Evolutionary conservation across 2,888 invertebrate genomes (phyloP), one percentile per base, ranked within the genome.

Genomic region (Chalcis sispes): DNA sequence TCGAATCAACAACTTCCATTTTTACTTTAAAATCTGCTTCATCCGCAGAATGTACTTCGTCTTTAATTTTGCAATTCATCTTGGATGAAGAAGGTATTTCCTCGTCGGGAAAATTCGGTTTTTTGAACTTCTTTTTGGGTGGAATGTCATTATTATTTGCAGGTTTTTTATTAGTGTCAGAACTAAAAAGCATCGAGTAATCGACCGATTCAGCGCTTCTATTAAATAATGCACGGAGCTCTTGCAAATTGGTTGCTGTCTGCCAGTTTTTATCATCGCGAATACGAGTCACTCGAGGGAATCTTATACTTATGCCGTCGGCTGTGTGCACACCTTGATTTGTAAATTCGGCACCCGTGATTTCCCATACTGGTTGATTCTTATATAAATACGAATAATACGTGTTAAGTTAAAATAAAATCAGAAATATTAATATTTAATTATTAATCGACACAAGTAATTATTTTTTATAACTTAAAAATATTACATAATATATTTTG

Each of bases 311-410:
- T 83, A 98, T 97, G 1, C 98, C 97, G 82, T 95, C 93, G 0
- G 98, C 98, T 1, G 98, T 98, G 86, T 98, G 98, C 5, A 94
- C 91, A 72, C 94, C 94, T 1, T 95, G 94, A 86, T 94, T 93
- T 1, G 95, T 94, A 80, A 95, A 92, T 88, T 95, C 95, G 0
- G 95, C 95, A 0, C 95, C 96, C 0, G 96, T 96, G 75, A 98
- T 96, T 90, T 98, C 98, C 98, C 98, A 98, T 8, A 98, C 95
- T 0, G 97, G 98, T 87, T 96, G 95, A 29, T 92, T 90, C 86
- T 90, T n/a, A 48, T 48, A 13, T 27, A 40, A n/a, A 27, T n/a
- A n/a, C n/a, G n/a, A n/a, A n/a, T n/a, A 20, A 48, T 29, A 54
- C 29, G n/a, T 32, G 23, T n/a, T n/a, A n/a, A n/a, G n/a, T n/a